Evolutionary conservation across 2,797 vertebrate genomes (phyloP), one percentile per base, ranked within the genome.

Genomic region (Meda fulgida): DNA sequence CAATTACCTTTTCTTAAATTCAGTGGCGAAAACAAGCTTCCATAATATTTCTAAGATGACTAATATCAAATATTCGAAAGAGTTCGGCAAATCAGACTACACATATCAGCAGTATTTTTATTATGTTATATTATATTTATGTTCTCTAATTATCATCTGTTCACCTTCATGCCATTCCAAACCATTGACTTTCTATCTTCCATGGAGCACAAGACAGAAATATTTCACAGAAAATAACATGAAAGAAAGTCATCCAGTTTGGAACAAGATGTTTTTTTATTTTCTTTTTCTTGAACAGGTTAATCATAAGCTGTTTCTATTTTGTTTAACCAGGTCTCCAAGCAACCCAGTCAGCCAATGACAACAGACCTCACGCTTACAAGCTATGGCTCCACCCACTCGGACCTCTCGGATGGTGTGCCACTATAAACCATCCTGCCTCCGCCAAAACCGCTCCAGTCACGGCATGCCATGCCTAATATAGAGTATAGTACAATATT

Each of bases 331-430:
- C 90, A 96, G 95, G 77, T 93, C 23, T 87, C 88, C 58, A 91
- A 93, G 78, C 91, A 94, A 53, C 91, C 93, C 6, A 51, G 23
- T 8, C 90, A 80, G 34, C 87, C 87, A 8, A 78, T 89, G 1
- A 40, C 91, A 38, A 93, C 93, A 5, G 94, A 94, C 85, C 90
- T 95, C 89, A 92, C 92, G 72, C 92, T 92, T 87, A 93, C 93
- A 80, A 92, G 92, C 83, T 95, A 88, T 0, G 94, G 94, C 86
- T 96, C 94, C 78, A 93, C 88, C 88, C 94, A 94, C 66, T 96
- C 95, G 16, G 95, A 96, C 89, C 91, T 96, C n/a, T 95, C 95
- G 3, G 95, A 96, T 0, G 95, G 94, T 0, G 94, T 96, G 1
- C 92, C 94, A 0, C 91, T 96, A 82, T 96, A 89, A 95, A 18